Percentiles rank a stretch among this genome's conserved stretches.
Conservation (phyloP, 2,797 vertebrate species). For the Argyrosomus regius region DNA sequence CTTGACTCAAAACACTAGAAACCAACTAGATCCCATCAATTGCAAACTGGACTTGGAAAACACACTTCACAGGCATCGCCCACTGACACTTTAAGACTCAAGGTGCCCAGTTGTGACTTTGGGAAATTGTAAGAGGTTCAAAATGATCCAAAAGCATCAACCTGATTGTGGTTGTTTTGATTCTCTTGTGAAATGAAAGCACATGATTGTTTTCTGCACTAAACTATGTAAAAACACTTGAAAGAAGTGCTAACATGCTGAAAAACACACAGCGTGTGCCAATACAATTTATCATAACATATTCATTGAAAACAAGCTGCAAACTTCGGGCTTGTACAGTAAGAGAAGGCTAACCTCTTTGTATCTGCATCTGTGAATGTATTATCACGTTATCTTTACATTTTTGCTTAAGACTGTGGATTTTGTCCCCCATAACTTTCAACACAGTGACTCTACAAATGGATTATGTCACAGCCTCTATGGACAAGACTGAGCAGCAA, state of each 20-base stretch:
- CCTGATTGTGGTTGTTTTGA: not conserved
- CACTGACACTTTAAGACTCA: not conserved
- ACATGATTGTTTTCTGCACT: too few species aligned
- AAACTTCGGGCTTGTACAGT: not conserved
- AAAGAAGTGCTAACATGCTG: too few species aligned
- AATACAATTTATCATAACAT: not conserved
- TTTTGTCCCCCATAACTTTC: not conserved
- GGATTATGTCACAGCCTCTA: not conserved
- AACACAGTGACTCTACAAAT: not conserved
- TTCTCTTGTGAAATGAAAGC: too few species aligned
- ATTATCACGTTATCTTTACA: too few species aligned
- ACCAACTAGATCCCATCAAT: too few species aligned
- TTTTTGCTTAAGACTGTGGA: not conserved
- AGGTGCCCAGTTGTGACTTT: not conserved
- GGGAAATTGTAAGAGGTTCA: not conserved
- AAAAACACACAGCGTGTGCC: not conserved
- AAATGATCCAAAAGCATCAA: not conserved
- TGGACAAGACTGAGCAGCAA: not conserved
- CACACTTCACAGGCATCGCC: too few species aligned
- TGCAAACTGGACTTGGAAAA: too few species aligned
- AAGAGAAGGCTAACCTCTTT: not conserved
- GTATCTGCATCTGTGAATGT: conserved; percentile 2
- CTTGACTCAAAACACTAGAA: too few species aligned
- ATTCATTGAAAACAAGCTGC: not conserved
- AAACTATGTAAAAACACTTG: too few species aligned